Percentiles rank a stretch among this genome's conserved stretches.
Evolutionary conservation across 2,888 invertebrate species (phyloP).

Genomic region (Drosophila multiciliata): DNA sequence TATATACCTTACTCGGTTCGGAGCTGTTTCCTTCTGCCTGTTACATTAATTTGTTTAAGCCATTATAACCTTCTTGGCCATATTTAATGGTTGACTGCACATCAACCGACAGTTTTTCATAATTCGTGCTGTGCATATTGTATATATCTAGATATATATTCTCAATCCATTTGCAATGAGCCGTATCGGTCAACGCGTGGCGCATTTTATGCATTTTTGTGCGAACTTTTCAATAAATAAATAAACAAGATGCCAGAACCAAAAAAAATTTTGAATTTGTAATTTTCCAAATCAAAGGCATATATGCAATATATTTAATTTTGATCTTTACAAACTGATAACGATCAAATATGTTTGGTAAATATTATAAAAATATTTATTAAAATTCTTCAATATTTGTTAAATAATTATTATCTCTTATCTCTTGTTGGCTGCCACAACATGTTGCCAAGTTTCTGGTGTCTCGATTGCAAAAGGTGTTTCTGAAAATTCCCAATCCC

Average conservation of each 20-base stretch:
- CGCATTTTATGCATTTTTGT: slow-evolving; percentile 22
- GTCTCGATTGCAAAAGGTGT: neutral
- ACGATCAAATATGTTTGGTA: slow-evolving; percentile 6
- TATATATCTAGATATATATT: neutral
- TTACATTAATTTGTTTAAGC: neutral
- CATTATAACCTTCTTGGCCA: neutral
- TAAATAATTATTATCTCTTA: neutral
- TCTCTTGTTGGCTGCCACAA: slow-evolving; percentile 1
- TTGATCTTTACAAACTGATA: slow-evolving; percentile 44
- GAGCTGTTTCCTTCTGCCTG: neutral
- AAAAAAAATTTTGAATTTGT: neutral
- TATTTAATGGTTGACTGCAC: slow-evolving; percentile 1
- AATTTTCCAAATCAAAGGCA: neutral
- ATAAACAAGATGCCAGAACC: slow-evolving; percentile 19
- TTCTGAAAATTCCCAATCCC: neutral
- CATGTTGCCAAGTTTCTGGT: slow-evolving; percentile 37
- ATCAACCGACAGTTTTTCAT: slow-evolving; percentile 33
- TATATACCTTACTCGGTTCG: neutral
- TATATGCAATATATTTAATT: neutral
- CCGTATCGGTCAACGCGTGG: slow-evolving; percentile 24
- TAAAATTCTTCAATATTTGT: neutral
- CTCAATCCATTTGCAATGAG: slow-evolving; percentile 19
- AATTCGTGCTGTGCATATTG: slow-evolving; percentile 23
- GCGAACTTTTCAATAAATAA: slow-evolving; percentile 26
- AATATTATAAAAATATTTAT: slow-evolving; percentile 2